Percentiles rank a stretch among this genome's conserved stretches.
Evolutionary conservation across 2,113 vertebrate genomes (phyloP).

Genomic region (Rhagologus leucostigma): DNA sequence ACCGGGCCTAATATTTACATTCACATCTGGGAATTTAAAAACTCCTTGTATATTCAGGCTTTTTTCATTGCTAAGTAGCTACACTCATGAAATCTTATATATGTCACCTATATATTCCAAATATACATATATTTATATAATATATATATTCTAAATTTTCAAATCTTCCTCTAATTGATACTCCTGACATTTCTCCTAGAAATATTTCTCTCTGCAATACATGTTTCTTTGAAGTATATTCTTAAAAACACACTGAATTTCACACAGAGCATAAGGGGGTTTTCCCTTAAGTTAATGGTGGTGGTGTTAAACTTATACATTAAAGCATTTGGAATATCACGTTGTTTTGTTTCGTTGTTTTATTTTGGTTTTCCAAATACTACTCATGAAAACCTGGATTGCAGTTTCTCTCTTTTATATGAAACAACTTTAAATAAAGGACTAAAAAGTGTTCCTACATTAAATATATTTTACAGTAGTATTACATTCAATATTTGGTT

Average conservation of each 20-base stretch:
- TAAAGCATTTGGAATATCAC: not conserved
- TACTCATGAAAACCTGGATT: not conserved
- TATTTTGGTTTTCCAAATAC: not conserved
- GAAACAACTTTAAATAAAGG: not conserved
- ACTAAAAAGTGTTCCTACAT: not conserved
- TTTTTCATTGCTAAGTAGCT: not conserved
- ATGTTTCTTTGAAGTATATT: not conserved
- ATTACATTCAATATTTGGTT: not conserved
- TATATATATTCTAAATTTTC: not conserved
- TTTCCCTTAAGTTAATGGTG: not conserved
- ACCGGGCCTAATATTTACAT: not conserved
- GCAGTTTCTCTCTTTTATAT: not conserved
- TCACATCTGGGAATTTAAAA: not conserved
- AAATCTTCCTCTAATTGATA: not conserved
- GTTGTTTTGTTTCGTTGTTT: not conserved
- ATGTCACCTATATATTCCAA: not conserved
- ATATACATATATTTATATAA: too few species aligned
- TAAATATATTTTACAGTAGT: not conserved
- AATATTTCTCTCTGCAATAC: not conserved
- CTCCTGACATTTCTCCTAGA: not conserved
- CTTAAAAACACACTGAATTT: not conserved
- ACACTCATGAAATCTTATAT: not conserved
- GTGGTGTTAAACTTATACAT: not conserved
- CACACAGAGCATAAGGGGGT: not conserved
- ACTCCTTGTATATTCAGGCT: not conserved